Evolutionary conservation across 1,140 invertebrate species (phyloP), one percentile per base, ranked within the genome.

Genomic region (Heliconius nattereri): DNA sequence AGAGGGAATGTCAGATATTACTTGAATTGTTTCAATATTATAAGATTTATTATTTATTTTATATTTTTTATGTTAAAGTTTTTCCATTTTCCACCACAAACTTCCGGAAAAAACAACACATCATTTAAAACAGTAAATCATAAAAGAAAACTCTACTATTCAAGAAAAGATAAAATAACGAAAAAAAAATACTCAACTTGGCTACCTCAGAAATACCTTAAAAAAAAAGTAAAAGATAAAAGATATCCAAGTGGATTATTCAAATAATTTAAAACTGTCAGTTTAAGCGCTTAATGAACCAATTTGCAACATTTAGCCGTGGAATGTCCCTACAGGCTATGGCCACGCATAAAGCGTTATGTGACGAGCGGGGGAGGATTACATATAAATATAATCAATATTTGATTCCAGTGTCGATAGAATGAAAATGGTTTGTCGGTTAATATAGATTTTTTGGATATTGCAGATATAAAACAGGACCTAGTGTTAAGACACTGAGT

Each of bases 281-380:
- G 77, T 71, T 81, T 82, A 81, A 84, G 78, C 79, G 40, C 81
- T 82, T 82, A 84, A 85, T 84, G 84, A 85, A 81, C 79, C 82
- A 84, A 85, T 85, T 85, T 81, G 84, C 79, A 78, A 75, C 80
- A 81, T 83, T 83, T 79, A 79, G 72, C 54, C 60, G 78, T 73
- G 29, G 75, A 81, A 81, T 83, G 79, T 78, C 71, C 78, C 75
- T 32, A 71, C 75, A 72, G 78, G 66, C 52, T 81, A 76, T 78
- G 79, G 82, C 82, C 82, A 83, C 73, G 81, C 78, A 83, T 78
- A 76, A 72, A 75, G 82, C 82, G 82, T 78, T 81, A 83, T 83
- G 76, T 80, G 77, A 83, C 76, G 49, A 80, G 74, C 79, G 76
- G 72, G 2, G 73, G 75, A 79, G 80, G 80, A 76, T 81, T 75